Conservation (phyloP, 2,888 invertebrate genomes). For the Bugula neritina region DNA sequence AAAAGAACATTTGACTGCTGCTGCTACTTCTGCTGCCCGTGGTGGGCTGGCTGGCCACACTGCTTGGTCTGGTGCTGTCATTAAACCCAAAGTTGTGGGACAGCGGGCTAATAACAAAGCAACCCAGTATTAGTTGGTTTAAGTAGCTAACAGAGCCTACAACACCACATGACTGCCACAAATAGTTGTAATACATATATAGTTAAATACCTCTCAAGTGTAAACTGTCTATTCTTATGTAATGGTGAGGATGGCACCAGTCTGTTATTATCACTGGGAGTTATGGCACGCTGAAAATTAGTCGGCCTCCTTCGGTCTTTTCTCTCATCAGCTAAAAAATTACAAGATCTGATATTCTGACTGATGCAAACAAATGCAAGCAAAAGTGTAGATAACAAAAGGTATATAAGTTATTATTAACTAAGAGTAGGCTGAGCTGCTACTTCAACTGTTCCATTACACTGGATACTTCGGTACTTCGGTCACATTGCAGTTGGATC, state of each 20-base stretch:
- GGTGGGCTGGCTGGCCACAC: slow-evolving; percentile 11
- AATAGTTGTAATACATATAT: too few relatives aligned
- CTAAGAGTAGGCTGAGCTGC: too few relatives aligned
- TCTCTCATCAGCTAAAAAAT: too few relatives aligned
- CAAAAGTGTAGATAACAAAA: too few relatives aligned
- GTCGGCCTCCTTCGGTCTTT: slow-evolving; percentile 3
- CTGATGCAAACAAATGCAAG: too few relatives aligned
- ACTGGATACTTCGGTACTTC: background rate
- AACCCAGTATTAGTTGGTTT: background rate
- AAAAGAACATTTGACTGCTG: slow-evolving; percentile 23
- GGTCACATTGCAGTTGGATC: background rate
- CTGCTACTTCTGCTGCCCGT: slow-evolving; percentile 8
- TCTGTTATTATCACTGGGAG: background rate
- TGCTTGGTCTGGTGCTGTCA: background rate
- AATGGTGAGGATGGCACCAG: background rate
- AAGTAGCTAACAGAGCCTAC: background rate
- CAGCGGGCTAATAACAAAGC: background rate
- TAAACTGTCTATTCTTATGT: background rate
- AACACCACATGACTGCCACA: background rate
- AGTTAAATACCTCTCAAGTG: slow-evolving; percentile 20
- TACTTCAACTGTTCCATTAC: too few relatives aligned
- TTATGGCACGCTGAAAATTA: slow-evolving; percentile 7
- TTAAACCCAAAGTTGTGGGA: background rate
- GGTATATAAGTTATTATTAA: too few relatives aligned
- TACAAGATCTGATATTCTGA: too few relatives aligned